These are phyloP conservation scores for Phycodurus eques DNA, from an alignment of 2,113 vertebrate species.

Conservation along the genomic window DNA sequence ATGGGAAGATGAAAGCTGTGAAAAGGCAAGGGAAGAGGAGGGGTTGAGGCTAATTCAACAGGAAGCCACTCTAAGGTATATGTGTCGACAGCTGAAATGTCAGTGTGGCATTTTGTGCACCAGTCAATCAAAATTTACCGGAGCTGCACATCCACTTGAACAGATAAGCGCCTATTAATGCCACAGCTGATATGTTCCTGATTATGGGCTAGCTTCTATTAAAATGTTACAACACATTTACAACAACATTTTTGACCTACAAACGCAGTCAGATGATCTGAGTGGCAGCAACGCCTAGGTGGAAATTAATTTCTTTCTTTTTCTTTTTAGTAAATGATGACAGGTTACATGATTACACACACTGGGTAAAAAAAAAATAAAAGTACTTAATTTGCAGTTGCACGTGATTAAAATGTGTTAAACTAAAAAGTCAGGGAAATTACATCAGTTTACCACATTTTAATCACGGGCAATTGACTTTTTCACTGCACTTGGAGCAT, in stretches of 20 bases:
- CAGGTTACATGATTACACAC: slow-evolving; percentile 34
- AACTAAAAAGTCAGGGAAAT: no score
- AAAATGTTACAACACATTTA: slow-evolving; percentile 58
- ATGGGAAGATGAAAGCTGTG: slow-evolving; percentile 26
- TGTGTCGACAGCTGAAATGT: slow-evolving; percentile 65
- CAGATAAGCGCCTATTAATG: slow-evolving; percentile 39
- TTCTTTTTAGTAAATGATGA: slow-evolving; percentile 8
- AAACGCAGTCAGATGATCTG: slow-evolving; percentile 42
- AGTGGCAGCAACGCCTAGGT: slow-evolving; percentile 23
- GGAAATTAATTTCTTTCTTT: background rate
- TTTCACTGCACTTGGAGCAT: no score
- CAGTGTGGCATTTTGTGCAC: slow-evolving; percentile 60
- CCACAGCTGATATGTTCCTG: slow-evolving; percentile 42
- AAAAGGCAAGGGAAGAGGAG: slow-evolving; percentile 11
- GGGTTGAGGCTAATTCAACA: slow-evolving; percentile 35
- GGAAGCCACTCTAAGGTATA: slow-evolving; percentile 53
- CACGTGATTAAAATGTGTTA: no score
- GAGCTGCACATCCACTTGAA: slow-evolving; percentile 2
- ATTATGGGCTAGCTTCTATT: slow-evolving; percentile 44
- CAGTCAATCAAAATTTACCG: background rate
- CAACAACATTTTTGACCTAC: slow-evolving; percentile 45
- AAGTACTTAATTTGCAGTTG: no score
- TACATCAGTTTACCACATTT: no score
- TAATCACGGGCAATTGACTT: no score
- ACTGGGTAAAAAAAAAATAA: no score